Percentiles rank a stretch among this genome's conserved stretches.
Evolutionary conservation across 2,797 vertebrate genomes (phyloP).

Genomic region (Chelonia mydas): DNA sequence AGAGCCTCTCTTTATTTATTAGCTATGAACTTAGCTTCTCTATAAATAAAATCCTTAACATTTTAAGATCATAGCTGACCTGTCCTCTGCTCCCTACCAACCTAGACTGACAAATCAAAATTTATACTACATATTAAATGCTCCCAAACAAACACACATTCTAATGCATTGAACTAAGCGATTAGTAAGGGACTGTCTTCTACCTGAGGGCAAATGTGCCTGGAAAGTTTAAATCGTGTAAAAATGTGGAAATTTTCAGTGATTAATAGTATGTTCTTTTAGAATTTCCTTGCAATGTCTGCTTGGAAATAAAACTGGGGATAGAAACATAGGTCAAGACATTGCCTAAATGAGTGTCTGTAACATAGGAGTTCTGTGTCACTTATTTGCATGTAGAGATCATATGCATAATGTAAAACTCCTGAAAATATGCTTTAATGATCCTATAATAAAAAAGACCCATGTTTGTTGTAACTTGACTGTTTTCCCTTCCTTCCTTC

Average conservation of each 20-base stretch:
- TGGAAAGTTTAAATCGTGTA: slow-evolving; percentile 53
- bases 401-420: background rate
- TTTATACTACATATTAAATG: slow-evolving; percentile 39
- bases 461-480: background rate
- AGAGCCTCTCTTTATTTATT: slow-evolving; percentile 29
- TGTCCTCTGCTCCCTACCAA: slow-evolving; percentile 33
- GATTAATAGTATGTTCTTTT: slow-evolving; percentile 48
- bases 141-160: slow-evolving; percentile 50
- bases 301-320: background rate
- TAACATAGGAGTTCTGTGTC: background rate
- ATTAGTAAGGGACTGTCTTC: background rate
- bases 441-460: background rate
- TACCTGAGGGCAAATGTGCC: slow-evolving; percentile 28
- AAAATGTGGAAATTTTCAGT: background rate
- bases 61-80: background rate
- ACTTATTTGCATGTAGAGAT: slow-evolving; percentile 46
- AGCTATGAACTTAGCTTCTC: background rate
- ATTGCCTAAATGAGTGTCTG: no score
- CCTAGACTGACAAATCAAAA: slow-evolving; percentile 38
- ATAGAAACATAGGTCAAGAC: background rate
- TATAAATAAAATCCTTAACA: background rate
- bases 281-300: background rate
- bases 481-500: background rate
- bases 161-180: slow-evolving; percentile 34
- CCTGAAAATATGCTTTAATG: background rate